Conservation (phyloP, 2,888 invertebrate genomes). For the Drosophila algonquin region DNA sequence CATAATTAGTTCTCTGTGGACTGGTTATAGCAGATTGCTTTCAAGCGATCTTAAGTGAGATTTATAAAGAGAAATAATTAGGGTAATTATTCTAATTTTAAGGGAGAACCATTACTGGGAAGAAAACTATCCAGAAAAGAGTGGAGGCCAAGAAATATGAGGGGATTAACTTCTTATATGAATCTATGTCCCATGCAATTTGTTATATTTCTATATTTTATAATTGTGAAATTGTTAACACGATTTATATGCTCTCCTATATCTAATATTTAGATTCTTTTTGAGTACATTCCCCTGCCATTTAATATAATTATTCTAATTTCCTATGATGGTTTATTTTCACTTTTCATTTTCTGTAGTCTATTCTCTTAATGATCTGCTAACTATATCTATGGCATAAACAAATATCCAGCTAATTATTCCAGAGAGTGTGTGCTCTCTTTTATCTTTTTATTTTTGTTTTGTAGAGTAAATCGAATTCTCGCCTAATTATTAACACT, state of each 20-base stretch:
- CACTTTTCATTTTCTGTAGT: background rate
- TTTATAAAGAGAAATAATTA: conserved; percentile 11
- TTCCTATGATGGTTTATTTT: background rate
- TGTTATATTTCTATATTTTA: background rate
- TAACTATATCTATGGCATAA: conserved; percentile 38
- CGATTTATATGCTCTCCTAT: too few species aligned
- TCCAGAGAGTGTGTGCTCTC: conserved; percentile 10
- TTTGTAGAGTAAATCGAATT: conserved; percentile 13
- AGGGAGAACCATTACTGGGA: background rate
- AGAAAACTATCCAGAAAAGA: background rate
- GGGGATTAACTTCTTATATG: background rate
- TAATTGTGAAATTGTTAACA: too few species aligned
- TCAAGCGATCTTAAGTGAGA: conserved; percentile 6
- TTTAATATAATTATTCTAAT: background rate
- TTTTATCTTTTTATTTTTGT: conserved; percentile 24
- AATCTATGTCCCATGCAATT: background rate
- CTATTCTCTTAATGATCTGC: conserved; percentile 28
- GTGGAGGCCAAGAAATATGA: background rate
- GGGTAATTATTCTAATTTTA: background rate
- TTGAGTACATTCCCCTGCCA: too few species aligned
- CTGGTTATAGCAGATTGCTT: background rate
- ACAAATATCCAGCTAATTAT: conserved; percentile 31
- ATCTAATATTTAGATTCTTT: too few species aligned
- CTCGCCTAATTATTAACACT: conserved; percentile 29
- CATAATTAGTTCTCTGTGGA: background rate